phyloP scores from a whole-genome alignment of 2,888 invertebrate species.

The Thera britannica region DNA sequence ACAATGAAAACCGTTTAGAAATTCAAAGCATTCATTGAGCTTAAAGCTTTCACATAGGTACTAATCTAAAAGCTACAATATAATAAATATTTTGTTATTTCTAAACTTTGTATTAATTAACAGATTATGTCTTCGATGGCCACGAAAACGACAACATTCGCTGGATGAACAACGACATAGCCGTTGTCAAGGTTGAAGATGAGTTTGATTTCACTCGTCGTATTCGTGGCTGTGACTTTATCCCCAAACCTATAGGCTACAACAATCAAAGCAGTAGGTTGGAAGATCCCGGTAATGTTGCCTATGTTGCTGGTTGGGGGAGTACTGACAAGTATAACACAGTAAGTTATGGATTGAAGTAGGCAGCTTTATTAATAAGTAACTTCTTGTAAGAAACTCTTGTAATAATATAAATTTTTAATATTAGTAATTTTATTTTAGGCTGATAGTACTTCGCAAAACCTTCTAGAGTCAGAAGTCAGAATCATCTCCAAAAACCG shows the following conservation, averaged over 20 bases:
- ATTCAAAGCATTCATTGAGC: too few species aligned
- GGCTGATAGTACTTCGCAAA: constrained; percentile 37
- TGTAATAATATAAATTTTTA: too few species aligned
- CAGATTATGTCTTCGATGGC: constrained; percentile 67
- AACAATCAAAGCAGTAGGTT: constrained; percentile 54
- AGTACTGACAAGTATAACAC: constrained; percentile 55
- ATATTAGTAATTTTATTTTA: background rate
- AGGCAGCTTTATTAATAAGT: too few species aligned
- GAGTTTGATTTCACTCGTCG: constrained; percentile 62
- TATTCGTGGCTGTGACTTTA: constrained; percentile 60
- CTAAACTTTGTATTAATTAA: background rate
- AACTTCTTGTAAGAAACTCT: too few species aligned
- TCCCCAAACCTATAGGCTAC: constrained; percentile 58
- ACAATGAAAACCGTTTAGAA: too few species aligned
- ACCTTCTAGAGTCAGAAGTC: constrained; percentile 53
- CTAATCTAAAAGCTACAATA: too few species aligned
- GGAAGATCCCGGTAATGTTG: constrained; percentile 53
- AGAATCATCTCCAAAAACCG: constrained; percentile 49
- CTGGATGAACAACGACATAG: constrained; percentile 71
- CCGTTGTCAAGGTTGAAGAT: constrained; percentile 63
- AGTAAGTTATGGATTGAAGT: constrained; percentile 43
- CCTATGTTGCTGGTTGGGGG: constrained; percentile 62
- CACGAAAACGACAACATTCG: constrained; percentile 66
- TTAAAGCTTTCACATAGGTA: too few species aligned
- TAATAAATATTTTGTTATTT: background rate